These are phyloP conservation scores for Achroia grisella DNA, from an alignment of 1,140 invertebrate species.

Conservation along the genomic window DNA sequence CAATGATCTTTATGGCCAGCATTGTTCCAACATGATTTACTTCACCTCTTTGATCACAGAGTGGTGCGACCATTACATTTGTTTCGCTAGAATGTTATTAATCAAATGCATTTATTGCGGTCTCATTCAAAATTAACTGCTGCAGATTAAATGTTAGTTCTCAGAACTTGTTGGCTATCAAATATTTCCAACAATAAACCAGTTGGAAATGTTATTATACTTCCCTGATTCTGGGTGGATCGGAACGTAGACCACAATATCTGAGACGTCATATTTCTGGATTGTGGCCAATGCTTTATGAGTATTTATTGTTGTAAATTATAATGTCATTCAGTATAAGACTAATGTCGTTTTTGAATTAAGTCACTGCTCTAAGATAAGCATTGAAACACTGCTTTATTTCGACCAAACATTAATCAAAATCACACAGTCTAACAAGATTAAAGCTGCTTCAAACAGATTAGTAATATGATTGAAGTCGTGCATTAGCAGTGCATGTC, in stretches of 20 bases:
- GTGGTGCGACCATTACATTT: slow-evolving; percentile 45
- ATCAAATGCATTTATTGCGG: slow-evolving; percentile 66
- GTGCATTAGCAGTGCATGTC: too few relatives aligned
- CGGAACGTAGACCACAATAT: slow-evolving; percentile 31
- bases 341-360: too few relatives aligned
- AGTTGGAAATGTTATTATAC: slow-evolving; percentile 36
- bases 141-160: slow-evolving; percentile 57
- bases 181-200: slow-evolving; percentile 67
- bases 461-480: too few relatives aligned
- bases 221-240: slow-evolving; percentile 43
- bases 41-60: slow-evolving; percentile 51
- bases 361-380: too few relatives aligned
- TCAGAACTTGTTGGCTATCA: slow-evolving; percentile 58
- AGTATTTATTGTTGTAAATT: slow-evolving; percentile 34
- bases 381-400: too few relatives aligned
- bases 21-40: slow-evolving; percentile 57
- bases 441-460: too few relatives aligned
- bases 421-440: too few relatives aligned
- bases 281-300: slow-evolving; percentile 47
- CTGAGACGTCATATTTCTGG: slow-evolving; percentile 46
- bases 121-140: slow-evolving; percentile 57
- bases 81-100: slow-evolving; percentile 58
- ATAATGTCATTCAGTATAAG: slow-evolving; percentile 17
- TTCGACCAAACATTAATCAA: too few relatives aligned
- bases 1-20: slow-evolving; percentile 31